Percentiles rank a stretch among this genome's conserved stretches.
phyloP scores from a whole-genome alignment of 2,797 vertebrate genomes.

The Columba guinea region DNA sequence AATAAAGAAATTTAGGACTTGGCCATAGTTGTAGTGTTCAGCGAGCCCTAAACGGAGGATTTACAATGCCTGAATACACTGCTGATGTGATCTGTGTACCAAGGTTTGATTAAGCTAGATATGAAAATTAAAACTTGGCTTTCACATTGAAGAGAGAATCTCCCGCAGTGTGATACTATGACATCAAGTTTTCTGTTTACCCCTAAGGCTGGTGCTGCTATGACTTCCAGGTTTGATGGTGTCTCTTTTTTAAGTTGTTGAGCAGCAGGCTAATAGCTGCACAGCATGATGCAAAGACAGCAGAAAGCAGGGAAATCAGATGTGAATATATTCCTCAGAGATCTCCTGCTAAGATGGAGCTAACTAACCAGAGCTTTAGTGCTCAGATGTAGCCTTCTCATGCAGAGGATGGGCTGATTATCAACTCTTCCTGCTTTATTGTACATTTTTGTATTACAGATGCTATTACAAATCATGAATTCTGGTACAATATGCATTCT shows the following conservation, averaged over 20 bases:
- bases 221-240: slow-evolving; percentile 78
- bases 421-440: slow-evolving; percentile 61
- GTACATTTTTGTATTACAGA: slow-evolving; percentile 65
- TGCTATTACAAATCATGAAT: slow-evolving; percentile 68
- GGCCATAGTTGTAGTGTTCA: neutral
- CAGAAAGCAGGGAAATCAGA: slow-evolving; percentile 73
- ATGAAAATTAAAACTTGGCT: slow-evolving; percentile 70
- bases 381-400: slow-evolving; percentile 43
- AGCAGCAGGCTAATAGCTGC: slow-evolving; percentile 81
- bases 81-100: slow-evolving; percentile 47
- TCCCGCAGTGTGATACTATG: slow-evolving; percentile 63
- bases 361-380: slow-evolving; percentile 71
- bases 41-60: slow-evolving; percentile 28
- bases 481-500: slow-evolving; percentile 19
- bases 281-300: slow-evolving; percentile 75
- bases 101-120: slow-evolving; percentile 66
- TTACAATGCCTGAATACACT: slow-evolving; percentile 30
- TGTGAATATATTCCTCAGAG: slow-evolving; percentile 76
- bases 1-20: neutral
- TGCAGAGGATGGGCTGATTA: slow-evolving; percentile 61
- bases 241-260: slow-evolving; percentile 71
- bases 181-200: slow-evolving; percentile 80
- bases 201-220: slow-evolving; percentile 79
- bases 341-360: slow-evolving; percentile 73
- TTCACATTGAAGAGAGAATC: slow-evolving; percentile 51